Base-by-base conservation (phyloP, 2,113 vertebrate species). In the Perccottus glenii region DNA sequence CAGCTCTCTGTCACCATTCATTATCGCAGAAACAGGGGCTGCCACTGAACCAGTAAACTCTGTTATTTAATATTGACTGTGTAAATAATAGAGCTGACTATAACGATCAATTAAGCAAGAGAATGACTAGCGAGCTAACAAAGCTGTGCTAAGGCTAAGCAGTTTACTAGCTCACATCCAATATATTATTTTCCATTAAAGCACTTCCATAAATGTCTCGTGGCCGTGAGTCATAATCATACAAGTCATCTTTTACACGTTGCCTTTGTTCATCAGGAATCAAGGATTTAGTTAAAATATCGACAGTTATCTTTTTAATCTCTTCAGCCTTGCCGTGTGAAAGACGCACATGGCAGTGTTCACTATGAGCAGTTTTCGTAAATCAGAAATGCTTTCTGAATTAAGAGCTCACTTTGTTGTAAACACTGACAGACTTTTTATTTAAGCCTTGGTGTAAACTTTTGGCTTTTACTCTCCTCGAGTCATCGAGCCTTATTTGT, bases 61-160 rank as follows among this genome's bases (percentile, higher is more conserved):
- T 4, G 2, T 1, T 40, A 3, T 4, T 40, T 11, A 42, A 42
- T 5, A 42, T 4, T 2, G 14, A 62, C 11, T 46, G 8, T 2
- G 0, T 5, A 2, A 5, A 5, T n/a, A 4, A 14, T 3, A 1
- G 5, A 15, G 32, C 3, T 2, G 38, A 44, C 52, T 15, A 59
- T 12, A 53, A 36, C 1, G 35, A 27, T 62, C n/a, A 53, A 4
- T n/a, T 6, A 16, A 70, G 27, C 44, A 66, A 49, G 16, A 12
- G 12, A 7, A 16, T 44, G 32, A 12, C 9, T 14, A 53, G 58
- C 27, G 10, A 16, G 77, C 83, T 73, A 84, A 64, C 75, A 67
- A 60, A 63, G 73, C 42, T 19, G 44, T 9, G 78, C 78, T 84
- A 85, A 46, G 40, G 33, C 69, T 85, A 89, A 87, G 82, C 53